These are phyloP conservation scores for Scaptomyza caliginosa DNA, from an alignment of 2,888 invertebrate genomes.

Conservation along the genomic window DNA sequence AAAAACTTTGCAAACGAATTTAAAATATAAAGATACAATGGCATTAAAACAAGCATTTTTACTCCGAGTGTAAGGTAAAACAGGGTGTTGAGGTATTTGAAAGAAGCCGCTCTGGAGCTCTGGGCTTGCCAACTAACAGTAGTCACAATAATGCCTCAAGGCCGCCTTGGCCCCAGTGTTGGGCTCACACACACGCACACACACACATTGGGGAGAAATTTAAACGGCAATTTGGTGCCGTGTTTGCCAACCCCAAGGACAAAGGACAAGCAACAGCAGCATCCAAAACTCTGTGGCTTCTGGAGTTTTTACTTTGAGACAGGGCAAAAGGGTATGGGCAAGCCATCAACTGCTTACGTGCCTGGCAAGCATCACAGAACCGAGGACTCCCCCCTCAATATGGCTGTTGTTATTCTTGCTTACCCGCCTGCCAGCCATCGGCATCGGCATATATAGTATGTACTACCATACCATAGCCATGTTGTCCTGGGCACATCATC, in stretches of 20 bases:
- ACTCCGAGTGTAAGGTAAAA: not conserved
- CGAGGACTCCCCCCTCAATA: slow-evolving; percentile 9
- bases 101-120: slow-evolving; percentile 5
- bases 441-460: slow-evolving; percentile 17
- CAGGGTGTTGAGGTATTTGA: slow-evolving; percentile 13
- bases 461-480: slow-evolving; percentile 18
- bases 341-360: slow-evolving; percentile 73
- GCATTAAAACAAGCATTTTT: no score
- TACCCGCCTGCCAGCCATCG: slow-evolving; percentile 37
- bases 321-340: not conserved
- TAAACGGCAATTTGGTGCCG: slow-evolving; percentile 79
- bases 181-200: slow-evolving; percentile 23
- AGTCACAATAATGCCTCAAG: slow-evolving; percentile 78
- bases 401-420: slow-evolving; percentile 36
- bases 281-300: slow-evolving; percentile 57
- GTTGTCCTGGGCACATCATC: slow-evolving; percentile 70
- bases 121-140: slow-evolving; percentile 39
- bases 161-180: slow-evolving; percentile 53
- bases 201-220: slow-evolving; percentile 68
- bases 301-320: slow-evolving; percentile 53
- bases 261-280: slow-evolving; percentile 51
- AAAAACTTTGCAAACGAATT: no score
- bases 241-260: slow-evolving; percentile 79
- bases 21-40: no score
- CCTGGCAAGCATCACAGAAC: slow-evolving; percentile 51